Evolutionary conservation across 2,113 vertebrate species (phyloP).

Genomic region (Macroglossus sobrinus): DNA sequence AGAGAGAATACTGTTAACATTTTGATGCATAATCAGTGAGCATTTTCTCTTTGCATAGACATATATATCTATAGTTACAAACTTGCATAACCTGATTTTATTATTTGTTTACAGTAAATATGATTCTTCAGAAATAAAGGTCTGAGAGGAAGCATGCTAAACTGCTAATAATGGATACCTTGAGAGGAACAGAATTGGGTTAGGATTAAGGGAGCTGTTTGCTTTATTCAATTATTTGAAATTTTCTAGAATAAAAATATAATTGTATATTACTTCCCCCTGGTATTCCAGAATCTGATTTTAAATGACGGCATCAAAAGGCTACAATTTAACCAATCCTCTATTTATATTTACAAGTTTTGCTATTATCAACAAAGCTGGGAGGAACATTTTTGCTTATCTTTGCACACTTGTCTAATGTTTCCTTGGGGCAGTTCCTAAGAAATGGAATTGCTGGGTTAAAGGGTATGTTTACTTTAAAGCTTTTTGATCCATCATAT

Average conservation of each 20-base stretch:
- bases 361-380: neutral
- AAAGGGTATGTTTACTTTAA: neutral
- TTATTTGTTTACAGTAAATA: slow-evolving; percentile 57
- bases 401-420: neutral
- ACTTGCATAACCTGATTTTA: slow-evolving; percentile 25
- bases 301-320: slow-evolving; percentile 20
- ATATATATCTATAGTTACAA: neutral
- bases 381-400: neutral
- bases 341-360: neutral
- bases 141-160: neutral
- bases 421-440: slow-evolving; percentile 23
- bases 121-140: slow-evolving; percentile 32
- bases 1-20: slow-evolving; percentile 8
- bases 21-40: neutral
- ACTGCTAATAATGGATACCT: neutral
- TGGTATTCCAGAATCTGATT: slow-evolving; percentile 34
- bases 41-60: neutral
- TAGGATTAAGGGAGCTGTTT: neutral
- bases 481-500: slow-evolving; percentile 4
- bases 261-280: neutral
- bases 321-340: neutral
- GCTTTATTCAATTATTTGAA: neutral
- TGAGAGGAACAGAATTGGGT: neutral
- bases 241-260: slow-evolving; percentile 39
- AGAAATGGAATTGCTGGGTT: slow-evolving; percentile 14